phyloP scores from a whole-genome alignment of 2,888 invertebrate species.

The Nematopogon swammerdamellus region DNA sequence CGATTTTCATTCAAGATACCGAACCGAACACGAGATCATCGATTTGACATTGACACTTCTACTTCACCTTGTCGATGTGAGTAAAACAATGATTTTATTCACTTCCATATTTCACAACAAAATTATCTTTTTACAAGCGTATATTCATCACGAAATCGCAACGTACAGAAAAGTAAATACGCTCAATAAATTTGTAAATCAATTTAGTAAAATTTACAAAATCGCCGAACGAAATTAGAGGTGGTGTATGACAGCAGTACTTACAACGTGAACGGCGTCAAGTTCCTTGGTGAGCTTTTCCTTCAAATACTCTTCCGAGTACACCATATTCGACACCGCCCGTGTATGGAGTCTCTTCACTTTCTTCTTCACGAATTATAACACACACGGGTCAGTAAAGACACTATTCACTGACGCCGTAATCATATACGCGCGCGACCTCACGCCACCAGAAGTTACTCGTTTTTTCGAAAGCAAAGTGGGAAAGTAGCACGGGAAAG shows the following conservation, averaged over 20 bases:
- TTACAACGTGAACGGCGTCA: constrained; percentile 68
- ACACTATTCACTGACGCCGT: too few species aligned
- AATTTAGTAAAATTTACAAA: not conserved
- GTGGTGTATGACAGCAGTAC: constrained; percentile 36
- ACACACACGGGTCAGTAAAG: too few species aligned
- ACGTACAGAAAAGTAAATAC: too few species aligned
- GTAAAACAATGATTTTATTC: too few species aligned
- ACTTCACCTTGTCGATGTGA: too few species aligned
- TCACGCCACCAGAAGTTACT: too few species aligned
- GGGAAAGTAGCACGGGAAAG: constrained; percentile 40
- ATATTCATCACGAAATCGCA: too few species aligned
- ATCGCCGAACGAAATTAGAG: not conserved
- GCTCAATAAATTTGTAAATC: too few species aligned
- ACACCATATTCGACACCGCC: constrained; percentile 54
- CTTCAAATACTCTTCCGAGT: constrained; percentile 62
- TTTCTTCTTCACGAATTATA: too few species aligned
- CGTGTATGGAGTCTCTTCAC: not conserved
- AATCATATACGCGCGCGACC: too few species aligned
- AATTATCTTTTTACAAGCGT: too few species aligned
- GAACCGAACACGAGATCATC: not conserved
- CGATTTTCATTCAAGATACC: constrained; percentile 1
- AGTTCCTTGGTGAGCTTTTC: constrained; percentile 65
- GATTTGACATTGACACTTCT: not conserved
- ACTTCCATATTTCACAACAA: too few species aligned
- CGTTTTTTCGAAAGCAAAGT: constrained; percentile 40